Percentiles rank a stretch among this genome's conserved stretches.
Conservation (phyloP, 2,888 invertebrate genomes). For the Melieria crassipennis region DNA sequence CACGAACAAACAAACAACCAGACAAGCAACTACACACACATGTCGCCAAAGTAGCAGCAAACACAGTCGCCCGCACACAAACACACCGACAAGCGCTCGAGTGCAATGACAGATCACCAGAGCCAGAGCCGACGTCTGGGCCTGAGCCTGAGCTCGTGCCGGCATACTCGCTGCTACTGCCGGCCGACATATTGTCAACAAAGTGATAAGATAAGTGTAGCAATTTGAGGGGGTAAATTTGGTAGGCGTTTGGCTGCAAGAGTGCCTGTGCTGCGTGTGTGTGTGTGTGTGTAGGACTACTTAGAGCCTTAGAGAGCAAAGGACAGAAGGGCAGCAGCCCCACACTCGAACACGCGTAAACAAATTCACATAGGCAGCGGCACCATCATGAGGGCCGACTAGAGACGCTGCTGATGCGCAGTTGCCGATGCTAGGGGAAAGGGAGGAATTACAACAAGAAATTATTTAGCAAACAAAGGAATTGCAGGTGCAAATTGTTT, state of each 20-base stretch:
- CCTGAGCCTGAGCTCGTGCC: too few relatives aligned
- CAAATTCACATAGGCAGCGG: not conserved
- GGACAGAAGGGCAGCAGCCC: too few relatives aligned
- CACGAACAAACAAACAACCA: not conserved
- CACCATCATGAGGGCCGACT: conserved; percentile 1
- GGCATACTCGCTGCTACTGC: conserved; percentile 2
- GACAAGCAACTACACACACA: too few relatives aligned
- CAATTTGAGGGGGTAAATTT: conserved; percentile 22
- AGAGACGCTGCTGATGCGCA: not conserved
- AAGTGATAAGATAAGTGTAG: conserved; percentile 13
- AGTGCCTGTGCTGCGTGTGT: too few relatives aligned
- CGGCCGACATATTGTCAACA: conserved; percentile 23
- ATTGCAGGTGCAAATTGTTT: conserved; percentile 27
- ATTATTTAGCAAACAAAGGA: conserved; percentile 21
- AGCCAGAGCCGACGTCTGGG: too few relatives aligned
- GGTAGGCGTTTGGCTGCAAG: conserved; percentile 1
- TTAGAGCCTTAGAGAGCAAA: too few relatives aligned
- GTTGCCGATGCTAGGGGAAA: too few relatives aligned
- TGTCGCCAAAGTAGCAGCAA: too few relatives aligned
- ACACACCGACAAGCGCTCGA: too few relatives aligned
- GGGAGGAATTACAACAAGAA: not conserved
- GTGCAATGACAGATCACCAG: too few relatives aligned
- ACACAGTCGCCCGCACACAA: too few relatives aligned
- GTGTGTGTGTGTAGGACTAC: not conserved
- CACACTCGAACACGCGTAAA: not conserved